These are phyloP conservation scores for Sander vitreus DNA, from an alignment of 2,113 vertebrate genomes.

Conservation along the genomic window DNA sequence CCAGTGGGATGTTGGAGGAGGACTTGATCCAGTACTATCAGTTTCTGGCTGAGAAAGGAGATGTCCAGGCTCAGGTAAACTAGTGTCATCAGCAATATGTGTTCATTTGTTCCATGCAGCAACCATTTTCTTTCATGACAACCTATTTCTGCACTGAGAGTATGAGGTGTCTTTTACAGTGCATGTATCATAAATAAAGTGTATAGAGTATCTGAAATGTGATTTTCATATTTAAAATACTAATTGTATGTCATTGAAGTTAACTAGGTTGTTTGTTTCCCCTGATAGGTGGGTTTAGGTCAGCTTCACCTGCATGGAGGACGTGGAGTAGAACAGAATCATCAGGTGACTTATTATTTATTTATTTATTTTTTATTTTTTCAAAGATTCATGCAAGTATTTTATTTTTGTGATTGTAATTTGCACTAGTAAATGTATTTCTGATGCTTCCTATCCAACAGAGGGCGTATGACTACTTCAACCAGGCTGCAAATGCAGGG, in stretches of 20 bases:
- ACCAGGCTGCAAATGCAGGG: conserved; percentile 96
- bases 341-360: conserved; percentile 87
- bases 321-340: conserved; percentile 97
- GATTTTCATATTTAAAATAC: neutral
- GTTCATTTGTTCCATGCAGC: neutral
- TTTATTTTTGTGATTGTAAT: neutral
- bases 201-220: neutral
- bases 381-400: neutral
- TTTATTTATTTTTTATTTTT: neutral
- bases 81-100: too few species aligned
- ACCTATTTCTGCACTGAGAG: too few species aligned
- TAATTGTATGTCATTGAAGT: neutral
- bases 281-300: conserved; percentile 92
- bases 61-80: conserved; percentile 95
- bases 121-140: too few species aligned
- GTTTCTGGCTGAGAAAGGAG: conserved; percentile 98
- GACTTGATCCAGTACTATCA: conserved; percentile 99
- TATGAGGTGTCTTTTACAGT: neutral
- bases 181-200: neutral
- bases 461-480: conserved; percentile 99
- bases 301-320: conserved; percentile 97
- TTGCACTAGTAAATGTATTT: neutral
- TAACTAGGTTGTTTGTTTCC: neutral
- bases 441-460: conserved; percentile 69
- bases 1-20: conserved; percentile 97